phyloP scores from a whole-genome alignment of 1,140 invertebrate species.

The Battus philenor region DNA sequence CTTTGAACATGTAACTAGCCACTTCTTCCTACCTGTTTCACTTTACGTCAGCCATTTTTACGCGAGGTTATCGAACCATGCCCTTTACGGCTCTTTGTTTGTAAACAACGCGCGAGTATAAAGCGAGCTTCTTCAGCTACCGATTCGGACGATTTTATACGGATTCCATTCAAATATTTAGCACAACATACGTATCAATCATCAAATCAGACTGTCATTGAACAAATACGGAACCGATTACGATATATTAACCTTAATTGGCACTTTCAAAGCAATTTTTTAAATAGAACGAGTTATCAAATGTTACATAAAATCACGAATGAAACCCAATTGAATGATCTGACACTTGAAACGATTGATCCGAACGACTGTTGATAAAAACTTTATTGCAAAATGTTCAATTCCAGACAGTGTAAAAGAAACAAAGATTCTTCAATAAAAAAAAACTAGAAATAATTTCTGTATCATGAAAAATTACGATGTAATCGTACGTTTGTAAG shows the following conservation, averaged over 20 bases:
- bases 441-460: slow-evolving; percentile 16
- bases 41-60: slow-evolving; percentile 29
- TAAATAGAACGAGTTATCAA: slow-evolving; percentile 16
- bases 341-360: neutral
- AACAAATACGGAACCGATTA: slow-evolving; percentile 12
- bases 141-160: slow-evolving; percentile 16
- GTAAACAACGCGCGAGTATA: slow-evolving; percentile 38
- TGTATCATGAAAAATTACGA: slow-evolving; percentile 32
- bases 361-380: neutral
- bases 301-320: slow-evolving; percentile 14
- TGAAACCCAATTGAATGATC: slow-evolving; percentile 8
- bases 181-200: slow-evolving; percentile 7
- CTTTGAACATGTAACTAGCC: slow-evolving; percentile 25
- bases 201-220: slow-evolving; percentile 6
- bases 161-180: slow-evolving; percentile 2
- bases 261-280: slow-evolving; percentile 9
- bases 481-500: slow-evolving; percentile 24
- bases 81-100: slow-evolving; percentile 38
- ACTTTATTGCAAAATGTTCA: too few relatives aligned
- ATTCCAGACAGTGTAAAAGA: too few relatives aligned
- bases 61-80: slow-evolving; percentile 40
- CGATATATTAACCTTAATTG: slow-evolving; percentile 13
- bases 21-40: slow-evolving; percentile 31
- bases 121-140: slow-evolving; percentile 26
- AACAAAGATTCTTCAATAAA: too few relatives aligned